These are phyloP conservation scores for Oncopodura yosiiana DNA, from an alignment of 1,140 invertebrate genomes.

Conservation along the genomic window DNA sequence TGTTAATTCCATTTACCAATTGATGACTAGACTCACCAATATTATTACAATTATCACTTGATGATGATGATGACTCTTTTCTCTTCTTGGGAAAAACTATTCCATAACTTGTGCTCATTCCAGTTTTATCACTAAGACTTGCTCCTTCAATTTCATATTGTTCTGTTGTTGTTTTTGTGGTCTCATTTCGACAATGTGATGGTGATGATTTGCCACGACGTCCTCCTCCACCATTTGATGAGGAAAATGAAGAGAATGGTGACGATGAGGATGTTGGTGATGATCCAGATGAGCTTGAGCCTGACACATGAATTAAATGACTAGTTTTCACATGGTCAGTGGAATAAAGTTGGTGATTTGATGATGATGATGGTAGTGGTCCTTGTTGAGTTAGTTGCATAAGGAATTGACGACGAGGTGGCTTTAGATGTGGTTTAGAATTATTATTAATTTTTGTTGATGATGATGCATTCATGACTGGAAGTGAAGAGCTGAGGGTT, in stretches of 20 bases:
- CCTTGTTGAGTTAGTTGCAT: neutral
- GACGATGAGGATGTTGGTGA: neutral
- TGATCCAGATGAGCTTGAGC: neutral
- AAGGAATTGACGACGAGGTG: conserved; percentile 1
- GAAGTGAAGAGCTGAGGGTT: too few relatives aligned
- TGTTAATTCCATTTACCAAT: too few relatives aligned
- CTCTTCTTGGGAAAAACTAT: conserved; percentile 7
- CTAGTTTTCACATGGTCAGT: conserved; percentile 7
- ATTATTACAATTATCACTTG: neutral
- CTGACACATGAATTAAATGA: conserved; percentile 23
- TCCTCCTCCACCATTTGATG: neutral
- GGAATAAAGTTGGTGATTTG: neutral
- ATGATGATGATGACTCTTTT: neutral
- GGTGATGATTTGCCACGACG: neutral
- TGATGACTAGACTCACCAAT: too few relatives aligned
- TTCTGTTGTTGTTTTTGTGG: neutral
- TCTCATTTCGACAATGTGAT: neutral
- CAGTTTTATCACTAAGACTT: neutral
- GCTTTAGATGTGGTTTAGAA: neutral
- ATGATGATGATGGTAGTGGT: neutral
- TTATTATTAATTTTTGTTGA: too few relatives aligned
- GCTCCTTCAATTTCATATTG: too few relatives aligned
- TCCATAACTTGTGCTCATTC: conserved; percentile 15
- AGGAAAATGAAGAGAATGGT: conserved; percentile 1
- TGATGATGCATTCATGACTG: too few relatives aligned